Percentiles rank a stretch among this genome's conserved stretches.
These are phyloP conservation scores for Girardinichthys multiradiatus DNA, from an alignment of 2,113 vertebrate genomes.

Conservation along the genomic window DNA sequence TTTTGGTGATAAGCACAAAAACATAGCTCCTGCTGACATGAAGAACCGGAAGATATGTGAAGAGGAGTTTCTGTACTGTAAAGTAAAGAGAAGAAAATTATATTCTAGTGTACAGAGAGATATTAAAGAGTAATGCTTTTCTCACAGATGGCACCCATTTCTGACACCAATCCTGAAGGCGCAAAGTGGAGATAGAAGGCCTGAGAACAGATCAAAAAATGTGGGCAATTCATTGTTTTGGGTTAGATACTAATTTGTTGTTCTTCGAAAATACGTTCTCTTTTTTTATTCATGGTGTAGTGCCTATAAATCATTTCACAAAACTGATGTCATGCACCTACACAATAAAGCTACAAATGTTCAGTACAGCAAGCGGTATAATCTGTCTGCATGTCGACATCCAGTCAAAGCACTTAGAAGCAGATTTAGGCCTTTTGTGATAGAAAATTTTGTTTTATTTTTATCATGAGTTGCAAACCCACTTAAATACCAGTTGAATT, in stretches of 20 bases:
- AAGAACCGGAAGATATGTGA: slow-evolving; percentile 93
- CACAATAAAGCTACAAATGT: slow-evolving; percentile 23
- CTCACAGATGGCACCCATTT: slow-evolving; percentile 54
- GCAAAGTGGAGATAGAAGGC: slow-evolving; percentile 46
- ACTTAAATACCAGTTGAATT: slow-evolving; percentile 43
- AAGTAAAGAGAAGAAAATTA: slow-evolving; percentile 84
- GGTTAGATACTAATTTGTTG: slow-evolving; percentile 37
- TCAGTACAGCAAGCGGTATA: slow-evolving; percentile 12
- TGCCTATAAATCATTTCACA: slow-evolving; percentile 37
- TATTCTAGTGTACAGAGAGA: slow-evolving; percentile 86
- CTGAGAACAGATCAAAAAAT: slow-evolving; percentile 26
- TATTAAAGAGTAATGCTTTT: slow-evolving; percentile 76
- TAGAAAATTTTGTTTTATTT: background rate
- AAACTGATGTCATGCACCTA: slow-evolving; percentile 32
- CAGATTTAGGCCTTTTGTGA: slow-evolving; percentile 19
- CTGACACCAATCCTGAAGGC: slow-evolving; percentile 32
- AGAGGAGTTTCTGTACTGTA: slow-evolving; percentile 94
- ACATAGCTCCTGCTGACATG: slow-evolving; percentile 97
- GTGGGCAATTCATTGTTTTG: slow-evolving; percentile 24
- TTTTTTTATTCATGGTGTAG: slow-evolving; percentile 31
- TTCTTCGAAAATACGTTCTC: slow-evolving; percentile 27
- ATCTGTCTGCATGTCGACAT: slow-evolving; percentile 29
- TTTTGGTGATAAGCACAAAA: slow-evolving; percentile 99
- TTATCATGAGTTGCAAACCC: slow-evolving; percentile 17
- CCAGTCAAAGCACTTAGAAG: slow-evolving; percentile 50